phyloP scores from a whole-genome alignment of 2,888 invertebrate genomes.

The Eucera pruinosa region DNA sequence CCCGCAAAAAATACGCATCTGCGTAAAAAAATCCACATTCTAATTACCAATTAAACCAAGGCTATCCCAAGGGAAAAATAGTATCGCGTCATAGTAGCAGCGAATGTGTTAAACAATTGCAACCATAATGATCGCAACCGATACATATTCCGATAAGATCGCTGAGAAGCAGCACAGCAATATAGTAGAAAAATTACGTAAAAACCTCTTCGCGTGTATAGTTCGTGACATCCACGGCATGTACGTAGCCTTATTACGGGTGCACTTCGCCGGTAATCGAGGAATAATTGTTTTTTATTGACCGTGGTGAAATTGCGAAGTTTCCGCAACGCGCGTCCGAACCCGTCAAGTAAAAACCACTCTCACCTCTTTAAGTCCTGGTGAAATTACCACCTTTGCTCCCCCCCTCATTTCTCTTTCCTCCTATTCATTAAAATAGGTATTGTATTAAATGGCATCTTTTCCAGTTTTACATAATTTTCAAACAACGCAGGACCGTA shows the following conservation, averaged over 20 bases:
- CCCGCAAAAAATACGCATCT: no score
- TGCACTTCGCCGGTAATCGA: conserved; percentile 15
- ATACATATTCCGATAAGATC: conserved; percentile 2
- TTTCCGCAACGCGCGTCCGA: conserved; percentile 5
- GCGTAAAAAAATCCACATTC: no score
- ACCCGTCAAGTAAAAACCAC: neutral
- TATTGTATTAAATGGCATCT: conserved; percentile 22
- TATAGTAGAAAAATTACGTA: conserved; percentile 12
- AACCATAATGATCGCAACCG: neutral
- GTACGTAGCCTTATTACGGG: conserved; percentile 9
- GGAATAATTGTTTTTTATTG: conserved; percentile 29
- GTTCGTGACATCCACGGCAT: conserved; percentile 1
- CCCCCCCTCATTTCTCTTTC: no score
- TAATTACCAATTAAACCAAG: no score
- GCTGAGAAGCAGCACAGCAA: no score
- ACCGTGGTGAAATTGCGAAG: conserved; percentile 29
- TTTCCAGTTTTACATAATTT: conserved; percentile 34
- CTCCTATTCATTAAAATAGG: conserved; percentile 2
- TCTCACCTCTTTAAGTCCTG: neutral
- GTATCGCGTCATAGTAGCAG: no score
- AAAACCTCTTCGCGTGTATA: neutral
- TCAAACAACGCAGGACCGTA: conserved; percentile 33
- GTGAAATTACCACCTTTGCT: conserved; percentile 16
- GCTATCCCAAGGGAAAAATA: no score
- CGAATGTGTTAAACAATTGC: conserved; percentile 1